Percentiles rank a stretch among this genome's conserved stretches.
Conservation (phyloP, 2,113 vertebrate genomes). For the Callorhinus ursinus region DNA sequence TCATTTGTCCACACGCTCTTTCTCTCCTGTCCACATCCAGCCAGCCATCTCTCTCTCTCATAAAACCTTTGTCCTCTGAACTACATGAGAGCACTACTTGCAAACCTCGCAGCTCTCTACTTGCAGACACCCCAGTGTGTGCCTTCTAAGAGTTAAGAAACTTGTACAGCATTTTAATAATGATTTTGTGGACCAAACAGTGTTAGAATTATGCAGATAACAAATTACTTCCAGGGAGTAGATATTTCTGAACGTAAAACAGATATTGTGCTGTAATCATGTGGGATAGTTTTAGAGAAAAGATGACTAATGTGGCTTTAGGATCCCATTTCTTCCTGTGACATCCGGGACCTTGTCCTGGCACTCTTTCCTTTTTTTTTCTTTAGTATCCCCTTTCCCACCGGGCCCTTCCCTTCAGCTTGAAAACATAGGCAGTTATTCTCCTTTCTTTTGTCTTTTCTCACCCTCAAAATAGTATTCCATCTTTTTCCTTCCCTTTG, state of each 20-base stretch:
- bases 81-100: neutral
- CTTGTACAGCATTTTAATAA: neutral
- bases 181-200: conserved; percentile 30
- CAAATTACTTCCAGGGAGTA: conserved; percentile 34
- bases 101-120: neutral
- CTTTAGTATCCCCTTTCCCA: neutral
- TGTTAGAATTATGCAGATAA: conserved; percentile 11
- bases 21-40: neutral
- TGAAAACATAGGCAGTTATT: neutral
- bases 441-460: conserved; percentile 44
- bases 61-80: neutral
- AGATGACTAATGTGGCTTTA: neutral
- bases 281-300: neutral
- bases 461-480: conserved; percentile 29
- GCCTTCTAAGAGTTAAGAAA: neutral
- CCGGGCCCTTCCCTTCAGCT: neutral
- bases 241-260: conserved; percentile 31
- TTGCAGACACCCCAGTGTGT: neutral
- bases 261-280: neutral
- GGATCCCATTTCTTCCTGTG: neutral
- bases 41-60: too few relatives aligned
- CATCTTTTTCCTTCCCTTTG: conserved; percentile 36
- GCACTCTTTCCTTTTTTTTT: neutral
- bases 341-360: neutral
- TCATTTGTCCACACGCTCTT: neutral